Conservation (phyloP, 2,888 invertebrate species). For the Drosophila planitibia region DNA sequence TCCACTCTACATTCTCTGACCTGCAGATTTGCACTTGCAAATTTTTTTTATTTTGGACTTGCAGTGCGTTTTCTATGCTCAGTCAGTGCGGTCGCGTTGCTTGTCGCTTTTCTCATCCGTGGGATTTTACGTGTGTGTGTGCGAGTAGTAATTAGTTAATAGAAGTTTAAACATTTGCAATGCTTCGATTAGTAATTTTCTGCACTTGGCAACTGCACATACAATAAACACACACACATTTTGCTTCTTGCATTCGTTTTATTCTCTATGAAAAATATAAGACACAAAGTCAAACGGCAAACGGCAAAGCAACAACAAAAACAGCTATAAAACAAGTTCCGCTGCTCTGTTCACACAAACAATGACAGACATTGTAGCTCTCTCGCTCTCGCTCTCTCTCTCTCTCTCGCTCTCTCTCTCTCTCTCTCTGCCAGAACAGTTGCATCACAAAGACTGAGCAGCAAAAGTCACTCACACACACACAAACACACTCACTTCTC, state of each 20-base stretch:
- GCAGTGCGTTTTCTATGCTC: conserved; percentile 57
- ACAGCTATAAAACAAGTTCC: conserved; percentile 56
- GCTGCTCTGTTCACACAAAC: conserved; percentile 32
- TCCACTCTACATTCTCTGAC: neutral
- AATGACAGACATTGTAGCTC: neutral
- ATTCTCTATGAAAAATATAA: conserved; percentile 13
- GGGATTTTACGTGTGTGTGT: neutral
- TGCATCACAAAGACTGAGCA: conserved; percentile 58
- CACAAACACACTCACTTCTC: conserved; percentile 31
- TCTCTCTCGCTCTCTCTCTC: conserved; percentile 27
- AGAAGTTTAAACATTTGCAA: conserved; percentile 15
- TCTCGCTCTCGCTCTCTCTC: conserved; percentile 15
- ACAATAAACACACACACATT: conserved; percentile 12
- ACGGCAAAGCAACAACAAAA: conserved; percentile 34
- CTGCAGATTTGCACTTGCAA: conserved; percentile 32
- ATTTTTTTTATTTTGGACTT: conserved; percentile 28
- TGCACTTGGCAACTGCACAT: conserved; percentile 40
- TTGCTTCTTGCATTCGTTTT: conserved; percentile 21
- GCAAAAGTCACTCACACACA: conserved; percentile 23
- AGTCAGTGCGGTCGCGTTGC: conserved; percentile 36
- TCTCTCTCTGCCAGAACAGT: conserved; percentile 49
- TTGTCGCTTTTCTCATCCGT: conserved; percentile 5
- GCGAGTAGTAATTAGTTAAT: neutral
- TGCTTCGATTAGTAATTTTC: conserved; percentile 28
- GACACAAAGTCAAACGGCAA: conserved; percentile 44